Percentiles rank a stretch among this genome's conserved stretches.
Evolutionary conservation across 2,888 invertebrate species (phyloP).

Genomic region (Mamestra brassicae): DNA sequence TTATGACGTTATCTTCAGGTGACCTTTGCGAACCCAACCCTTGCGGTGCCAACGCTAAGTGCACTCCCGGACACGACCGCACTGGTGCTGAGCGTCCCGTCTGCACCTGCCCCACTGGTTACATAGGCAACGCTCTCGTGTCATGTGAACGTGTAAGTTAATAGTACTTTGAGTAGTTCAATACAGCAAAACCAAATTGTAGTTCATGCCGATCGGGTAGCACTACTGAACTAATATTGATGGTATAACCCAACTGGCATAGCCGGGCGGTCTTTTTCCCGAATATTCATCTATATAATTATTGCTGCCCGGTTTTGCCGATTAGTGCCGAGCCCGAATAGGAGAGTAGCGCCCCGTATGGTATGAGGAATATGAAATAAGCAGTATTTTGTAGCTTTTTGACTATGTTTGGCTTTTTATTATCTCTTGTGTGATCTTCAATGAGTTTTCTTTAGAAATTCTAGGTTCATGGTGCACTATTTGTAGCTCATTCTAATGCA

Average conservation of each 20-base stretch:
- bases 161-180: not conserved
- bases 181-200: too few species aligned
- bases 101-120: constrained; percentile 95
- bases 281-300: too few species aligned
- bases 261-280: too few species aligned
- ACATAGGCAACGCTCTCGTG: constrained; percentile 94
- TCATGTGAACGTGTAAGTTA: constrained; percentile 92
- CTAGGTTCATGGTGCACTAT: not conserved
- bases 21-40: constrained; percentile 97
- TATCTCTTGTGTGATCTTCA: not conserved
- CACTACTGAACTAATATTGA: too few species aligned
- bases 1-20: constrained; percentile 84
- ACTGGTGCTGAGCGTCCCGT: constrained; percentile 96
- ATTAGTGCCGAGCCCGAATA: too few species aligned
- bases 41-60: constrained; percentile 95
- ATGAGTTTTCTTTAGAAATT: not conserved
- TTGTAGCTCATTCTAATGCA: not conserved
- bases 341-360: too few species aligned
- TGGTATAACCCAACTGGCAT: too few species aligned
- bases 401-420: not conserved
- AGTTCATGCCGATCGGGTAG: too few species aligned
- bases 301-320: too few species aligned
- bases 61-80: constrained; percentile 96
- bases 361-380: not conserved
- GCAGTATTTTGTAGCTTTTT: too few species aligned